These are phyloP conservation scores for Channa argus DNA, from an alignment of 2,113 vertebrate genomes.

Conservation along the genomic window DNA sequence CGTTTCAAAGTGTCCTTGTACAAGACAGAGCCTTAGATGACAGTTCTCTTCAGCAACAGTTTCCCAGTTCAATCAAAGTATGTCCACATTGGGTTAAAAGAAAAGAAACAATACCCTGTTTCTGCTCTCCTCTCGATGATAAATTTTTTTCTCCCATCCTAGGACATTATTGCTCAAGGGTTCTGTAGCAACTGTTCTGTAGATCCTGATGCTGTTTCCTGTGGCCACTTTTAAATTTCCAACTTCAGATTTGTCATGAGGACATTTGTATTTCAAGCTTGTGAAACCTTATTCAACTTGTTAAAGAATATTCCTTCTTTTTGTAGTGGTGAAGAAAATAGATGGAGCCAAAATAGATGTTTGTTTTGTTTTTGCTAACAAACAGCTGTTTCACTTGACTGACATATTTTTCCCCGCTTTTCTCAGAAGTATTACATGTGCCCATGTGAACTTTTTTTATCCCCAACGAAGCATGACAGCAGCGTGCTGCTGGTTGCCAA, in stretches of 20 bases:
- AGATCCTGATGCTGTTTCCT: conserved; percentile 20
- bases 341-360: background rate
- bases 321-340: conserved; percentile 32
- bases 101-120: background rate
- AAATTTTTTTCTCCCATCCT: conserved; percentile 16
- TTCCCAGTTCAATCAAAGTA: no score
- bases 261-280: conserved; percentile 24
- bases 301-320: conserved; percentile 41
- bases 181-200: conserved; percentile 15
- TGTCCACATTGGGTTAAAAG: no score
- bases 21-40: no score
- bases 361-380: conserved; percentile 22
- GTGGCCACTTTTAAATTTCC: conserved; percentile 22
- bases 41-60: no score
- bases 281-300: conserved; percentile 23
- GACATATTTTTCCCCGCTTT: conserved; percentile 17
- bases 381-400: conserved; percentile 55
- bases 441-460: conserved; percentile 45
- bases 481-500: conserved; percentile 32
- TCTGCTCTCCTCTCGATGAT: background rate
- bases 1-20: no score
- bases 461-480: conserved; percentile 33
- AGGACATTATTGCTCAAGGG: background rate
- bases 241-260: conserved; percentile 32
- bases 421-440: conserved; percentile 24